A percentile compares a stretch with the other conserved stretches of the same genome.
These are phyloP conservation scores for Papilio xuthus DNA, from an alignment of 1,140 invertebrate species.

Conservation along the genomic window DNA sequence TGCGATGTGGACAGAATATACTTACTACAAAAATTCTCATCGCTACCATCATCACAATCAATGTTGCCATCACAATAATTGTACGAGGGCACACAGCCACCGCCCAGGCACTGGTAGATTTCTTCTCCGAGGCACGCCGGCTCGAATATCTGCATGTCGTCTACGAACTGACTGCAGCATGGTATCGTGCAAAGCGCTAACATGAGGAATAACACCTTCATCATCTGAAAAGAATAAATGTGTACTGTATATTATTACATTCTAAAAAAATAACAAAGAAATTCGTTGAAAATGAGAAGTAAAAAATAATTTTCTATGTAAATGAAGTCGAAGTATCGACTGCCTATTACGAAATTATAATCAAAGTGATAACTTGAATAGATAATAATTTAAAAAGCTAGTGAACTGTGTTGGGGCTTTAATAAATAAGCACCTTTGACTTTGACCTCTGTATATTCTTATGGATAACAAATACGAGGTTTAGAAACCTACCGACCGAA, in stretches of 20 bases:
- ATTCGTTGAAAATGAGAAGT: too few relatives aligned
- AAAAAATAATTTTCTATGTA: too few relatives aligned
- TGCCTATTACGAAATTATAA: too few relatives aligned
- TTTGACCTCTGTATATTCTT: not conserved
- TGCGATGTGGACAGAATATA: conserved; percentile 15
- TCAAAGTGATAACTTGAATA: not conserved
- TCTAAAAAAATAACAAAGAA: too few relatives aligned
- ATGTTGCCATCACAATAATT: conserved; percentile 83
- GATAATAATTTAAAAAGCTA: not conserved
- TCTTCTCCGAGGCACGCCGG: conserved; percentile 59
- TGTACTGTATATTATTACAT: too few relatives aligned
- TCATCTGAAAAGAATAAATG: conserved; percentile 37
- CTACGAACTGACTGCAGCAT: conserved; percentile 51
- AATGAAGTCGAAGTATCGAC: too few relatives aligned
- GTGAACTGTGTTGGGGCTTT: not conserved
- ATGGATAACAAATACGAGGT: not conserved
- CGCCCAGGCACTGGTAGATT: conserved; percentile 81
- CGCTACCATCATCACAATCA: conserved; percentile 84
- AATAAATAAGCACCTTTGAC: not conserved
- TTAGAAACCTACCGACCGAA: not conserved
- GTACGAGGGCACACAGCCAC: conserved; percentile 81
- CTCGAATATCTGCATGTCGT: conserved; percentile 58
- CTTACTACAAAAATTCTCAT: conserved; percentile 84
- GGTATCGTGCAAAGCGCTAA: conserved; percentile 45
- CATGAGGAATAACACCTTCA: conserved; percentile 43